phyloP scores from a whole-genome alignment of 2,113 vertebrate species.

The Phrynocephalus versicolor region DNA sequence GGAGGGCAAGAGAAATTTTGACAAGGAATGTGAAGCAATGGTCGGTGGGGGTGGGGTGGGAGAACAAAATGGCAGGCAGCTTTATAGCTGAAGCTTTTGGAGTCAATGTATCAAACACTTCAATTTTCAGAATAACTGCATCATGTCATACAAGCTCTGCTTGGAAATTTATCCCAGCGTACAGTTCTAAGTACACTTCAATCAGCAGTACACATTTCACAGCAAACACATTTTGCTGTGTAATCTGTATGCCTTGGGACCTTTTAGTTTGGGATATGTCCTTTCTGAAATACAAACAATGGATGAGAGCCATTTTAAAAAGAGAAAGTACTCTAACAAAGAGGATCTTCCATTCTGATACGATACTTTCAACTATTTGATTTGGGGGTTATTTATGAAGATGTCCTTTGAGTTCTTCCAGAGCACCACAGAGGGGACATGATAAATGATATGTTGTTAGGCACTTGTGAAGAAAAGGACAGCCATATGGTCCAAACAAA shows the following conservation, averaged over 20 bases:
- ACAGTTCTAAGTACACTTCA: background rate
- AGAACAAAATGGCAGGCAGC: background rate
- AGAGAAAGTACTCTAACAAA: background rate
- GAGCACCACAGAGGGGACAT: background rate
- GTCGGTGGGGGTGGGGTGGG: background rate
- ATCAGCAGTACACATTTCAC: background rate
- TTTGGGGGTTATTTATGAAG: background rate
- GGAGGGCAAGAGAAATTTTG: background rate
- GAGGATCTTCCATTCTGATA: background rate
- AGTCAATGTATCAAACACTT: background rate
- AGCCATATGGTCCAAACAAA: too few species aligned
- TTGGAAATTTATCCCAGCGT: background rate
- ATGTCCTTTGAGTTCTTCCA: background rate
- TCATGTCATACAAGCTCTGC: background rate
- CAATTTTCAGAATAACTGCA: background rate
- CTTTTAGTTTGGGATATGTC: background rate
- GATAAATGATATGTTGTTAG: background rate
- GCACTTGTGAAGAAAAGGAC: background rate
- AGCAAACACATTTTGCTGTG: background rate
- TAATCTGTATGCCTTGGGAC: background rate
- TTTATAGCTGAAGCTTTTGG: background rate
- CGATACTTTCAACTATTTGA: background rate
- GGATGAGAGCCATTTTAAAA: background rate
- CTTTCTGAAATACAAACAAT: background rate
- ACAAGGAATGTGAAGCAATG: background rate